Base-by-base conservation (phyloP, 2,888 invertebrate genomes). In the Nasonovia ribisnigri region DNA sequence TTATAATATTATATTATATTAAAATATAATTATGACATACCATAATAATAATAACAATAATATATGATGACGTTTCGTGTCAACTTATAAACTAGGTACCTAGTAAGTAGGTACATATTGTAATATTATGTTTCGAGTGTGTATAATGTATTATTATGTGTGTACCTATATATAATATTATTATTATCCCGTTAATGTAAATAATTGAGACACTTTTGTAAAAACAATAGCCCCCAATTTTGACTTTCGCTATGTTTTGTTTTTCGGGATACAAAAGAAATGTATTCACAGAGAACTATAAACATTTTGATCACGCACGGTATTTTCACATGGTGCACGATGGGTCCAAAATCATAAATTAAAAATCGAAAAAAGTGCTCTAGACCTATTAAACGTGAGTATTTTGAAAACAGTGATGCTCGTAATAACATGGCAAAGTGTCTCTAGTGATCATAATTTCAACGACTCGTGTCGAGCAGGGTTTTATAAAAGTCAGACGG, bases 41-140 rank as follows among this genome's bases (percentile, higher is more conserved):
- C 13, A 60, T 60, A 11, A 60, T n/a, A n/a, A n/a, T 67, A 77
- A 77, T 36, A 77, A 77, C 36, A 77, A 77, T 77, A 77, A 36
- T 29, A 60, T 20, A 77, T 36, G 36, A 36, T 8, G 77, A 36
- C 36, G 36, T 77, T 36, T 20, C 77, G 20, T 36, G 77, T 77
- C 77, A 77, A 77, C 77, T 77, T 77, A 77, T 77, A 77, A 36
- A 77, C 77, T 67, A 67, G 67, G 67, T 67, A 60, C 10, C 54
- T 26, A 57, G 26, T 60, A 54, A 20, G 54, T 29, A n/a, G 13
- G 11, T 16, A n/a, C n/a, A 67, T 16, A 60, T 60, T 46, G 29
- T 60, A 4, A 3, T 67, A n/a, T 67, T 13, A 13, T 67, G n/a
- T n/a, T n/a, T n/a, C n/a, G 67, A n/a, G 67, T n/a, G 67, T n/a